Percentiles rank a stretch among this genome's conserved stretches.
Conservation (phyloP, 1,140 invertebrate species). For the Sarcophaga bullata region DNA sequence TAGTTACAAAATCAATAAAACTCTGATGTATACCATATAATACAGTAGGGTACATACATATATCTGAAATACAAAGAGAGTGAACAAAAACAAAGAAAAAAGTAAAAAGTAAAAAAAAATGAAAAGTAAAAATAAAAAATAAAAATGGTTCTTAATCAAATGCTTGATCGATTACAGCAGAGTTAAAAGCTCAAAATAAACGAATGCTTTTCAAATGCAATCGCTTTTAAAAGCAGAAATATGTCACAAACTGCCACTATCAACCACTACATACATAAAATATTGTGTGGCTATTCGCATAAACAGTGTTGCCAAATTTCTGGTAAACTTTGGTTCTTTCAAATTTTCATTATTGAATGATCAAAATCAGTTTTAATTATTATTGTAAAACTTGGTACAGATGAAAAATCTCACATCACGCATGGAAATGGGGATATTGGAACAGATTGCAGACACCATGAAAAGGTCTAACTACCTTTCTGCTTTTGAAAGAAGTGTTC, state of each 20-base stretch:
- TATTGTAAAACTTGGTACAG: no score
- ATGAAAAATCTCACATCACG: no score
- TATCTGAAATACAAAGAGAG: neutral
- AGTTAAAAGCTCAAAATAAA: slow-evolving; percentile 38
- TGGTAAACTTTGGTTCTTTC: neutral
- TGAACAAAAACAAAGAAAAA: neutral
- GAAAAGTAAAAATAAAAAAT: neutral
- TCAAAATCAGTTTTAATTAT: no score
- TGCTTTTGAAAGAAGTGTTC: no score
- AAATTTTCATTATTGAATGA: no score
- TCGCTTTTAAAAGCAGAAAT: slow-evolving; percentile 65
- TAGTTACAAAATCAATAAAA: no score
- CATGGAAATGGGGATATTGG: no score
- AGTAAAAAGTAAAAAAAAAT: neutral
- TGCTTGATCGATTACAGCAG: slow-evolving; percentile 31
- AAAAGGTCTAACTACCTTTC: no score
- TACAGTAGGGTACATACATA: no score
- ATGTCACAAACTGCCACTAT: slow-evolving; percentile 54
- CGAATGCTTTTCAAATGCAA: slow-evolving; percentile 50
- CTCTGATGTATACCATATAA: no score
- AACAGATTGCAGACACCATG: no score
- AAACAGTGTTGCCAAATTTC: neutral
- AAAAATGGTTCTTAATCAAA: slow-evolving; percentile 37
- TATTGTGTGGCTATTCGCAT: neutral
- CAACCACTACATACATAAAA: neutral